Evolutionary conservation across 2,888 invertebrate genomes (phyloP).

Genomic region (Sicus ferrugineus): DNA sequence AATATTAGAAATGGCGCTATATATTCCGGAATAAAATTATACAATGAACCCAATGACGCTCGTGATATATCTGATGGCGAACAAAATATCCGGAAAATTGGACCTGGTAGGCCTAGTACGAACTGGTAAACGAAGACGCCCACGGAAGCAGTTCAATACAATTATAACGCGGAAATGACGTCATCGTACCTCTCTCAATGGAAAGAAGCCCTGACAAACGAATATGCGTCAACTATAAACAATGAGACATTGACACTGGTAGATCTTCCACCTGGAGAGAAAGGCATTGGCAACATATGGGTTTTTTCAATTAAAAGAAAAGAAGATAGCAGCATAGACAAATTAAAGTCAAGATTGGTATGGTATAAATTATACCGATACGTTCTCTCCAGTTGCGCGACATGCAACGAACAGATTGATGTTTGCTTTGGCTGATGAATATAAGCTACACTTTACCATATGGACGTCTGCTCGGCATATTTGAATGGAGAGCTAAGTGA

Average conservation of each 20-base stretch:
- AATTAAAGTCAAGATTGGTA: slow-evolving; percentile 33
- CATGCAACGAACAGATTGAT: slow-evolving; percentile 41
- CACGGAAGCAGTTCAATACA: slow-evolving; percentile 36
- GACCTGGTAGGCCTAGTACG: no score
- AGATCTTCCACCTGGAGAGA: slow-evolving; percentile 32
- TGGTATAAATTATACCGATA: slow-evolving; percentile 36
- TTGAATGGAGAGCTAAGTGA: no score
- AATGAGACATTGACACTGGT: slow-evolving; percentile 36
- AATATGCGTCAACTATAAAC: slow-evolving; percentile 34
- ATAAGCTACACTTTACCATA: no score
- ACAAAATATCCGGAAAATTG: no score
- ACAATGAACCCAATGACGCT: no score
- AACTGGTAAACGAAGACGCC: no score
- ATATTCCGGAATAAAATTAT: no score
- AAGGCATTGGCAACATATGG: slow-evolving; percentile 41
- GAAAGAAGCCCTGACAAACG: slow-evolving; percentile 41
- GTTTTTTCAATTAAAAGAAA: slow-evolving; percentile 38
- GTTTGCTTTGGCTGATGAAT: slow-evolving; percentile 39
- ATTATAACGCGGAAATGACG: slow-evolving; percentile 27
- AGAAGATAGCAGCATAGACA: slow-evolving; percentile 32
- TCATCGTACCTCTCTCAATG: slow-evolving; percentile 32
- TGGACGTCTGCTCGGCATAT: no score
- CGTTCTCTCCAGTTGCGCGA: slow-evolving; percentile 39
- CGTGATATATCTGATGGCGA: no score
- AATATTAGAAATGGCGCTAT: no score